Evolutionary conservation across 2,888 invertebrate genomes (phyloP).

Genomic region (Platycnemis pennipes): DNA sequence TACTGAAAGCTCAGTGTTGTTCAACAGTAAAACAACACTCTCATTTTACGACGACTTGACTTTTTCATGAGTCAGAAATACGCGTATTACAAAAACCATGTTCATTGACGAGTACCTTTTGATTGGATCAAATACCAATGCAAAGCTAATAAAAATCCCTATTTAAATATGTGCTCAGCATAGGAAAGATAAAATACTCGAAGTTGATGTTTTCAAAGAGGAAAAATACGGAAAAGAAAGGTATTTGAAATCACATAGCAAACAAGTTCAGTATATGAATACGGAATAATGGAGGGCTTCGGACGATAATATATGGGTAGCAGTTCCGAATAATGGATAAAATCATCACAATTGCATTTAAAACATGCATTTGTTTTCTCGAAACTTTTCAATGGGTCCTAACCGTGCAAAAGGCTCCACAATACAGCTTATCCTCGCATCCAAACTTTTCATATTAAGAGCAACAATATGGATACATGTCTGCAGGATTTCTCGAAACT

Average conservation of each 20-base stretch:
- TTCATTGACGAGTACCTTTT: too few relatives aligned
- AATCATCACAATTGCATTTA: not conserved
- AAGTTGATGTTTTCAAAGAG: too few relatives aligned
- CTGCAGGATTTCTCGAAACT: conserved; percentile 16
- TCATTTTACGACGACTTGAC: too few relatives aligned
- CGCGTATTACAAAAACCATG: too few relatives aligned
- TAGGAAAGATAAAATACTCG: too few relatives aligned
- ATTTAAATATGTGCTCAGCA: too few relatives aligned
- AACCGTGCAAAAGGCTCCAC: not conserved
- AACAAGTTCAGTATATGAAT: not conserved
- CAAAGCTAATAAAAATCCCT: too few relatives aligned
- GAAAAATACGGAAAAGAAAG: not conserved
- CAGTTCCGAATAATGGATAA: not conserved
- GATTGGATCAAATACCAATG: too few relatives aligned
- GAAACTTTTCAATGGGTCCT: not conserved
- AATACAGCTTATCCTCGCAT: not conserved
- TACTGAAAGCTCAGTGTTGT: too few relatives aligned
- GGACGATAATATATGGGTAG: not conserved
- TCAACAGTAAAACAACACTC: too few relatives aligned
- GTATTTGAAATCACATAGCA: not conserved
- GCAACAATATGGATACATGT: not conserved
- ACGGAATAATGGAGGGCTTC: not conserved
- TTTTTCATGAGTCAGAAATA: too few relatives aligned
- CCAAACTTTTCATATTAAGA: conserved; percentile 26
- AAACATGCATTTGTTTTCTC: not conserved